A percentile compares a stretch with the other conserved stretches of the same genome.
Evolutionary conservation across 2,113 vertebrate species (phyloP).

Genomic region (Cyprinus carpio): DNA sequence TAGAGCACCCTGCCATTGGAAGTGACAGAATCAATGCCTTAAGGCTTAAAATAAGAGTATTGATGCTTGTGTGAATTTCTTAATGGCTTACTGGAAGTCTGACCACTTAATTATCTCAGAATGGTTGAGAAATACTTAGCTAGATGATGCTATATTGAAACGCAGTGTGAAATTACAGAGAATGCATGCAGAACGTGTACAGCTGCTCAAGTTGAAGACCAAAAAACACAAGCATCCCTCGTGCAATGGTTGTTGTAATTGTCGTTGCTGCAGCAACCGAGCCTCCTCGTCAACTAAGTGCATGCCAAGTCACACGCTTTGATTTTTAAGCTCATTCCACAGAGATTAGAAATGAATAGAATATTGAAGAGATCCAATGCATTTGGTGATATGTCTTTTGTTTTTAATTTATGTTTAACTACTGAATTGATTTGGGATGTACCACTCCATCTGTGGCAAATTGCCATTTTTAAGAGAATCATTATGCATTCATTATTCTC

Average conservation of each 20-base stretch:
- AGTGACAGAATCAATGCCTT: conserved; percentile 61
- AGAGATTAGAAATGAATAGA: conserved; percentile 34
- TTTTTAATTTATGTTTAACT: conserved; percentile 27
- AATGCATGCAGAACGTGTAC: not conserved
- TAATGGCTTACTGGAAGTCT: conserved; percentile 53
- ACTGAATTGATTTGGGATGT: not conserved
- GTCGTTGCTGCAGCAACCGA: conserved; percentile 40
- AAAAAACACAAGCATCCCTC: not conserved
- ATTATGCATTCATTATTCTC: not conserved
- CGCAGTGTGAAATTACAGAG: conserved; percentile 20
- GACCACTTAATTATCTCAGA: conserved; percentile 59
- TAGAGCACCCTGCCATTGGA: conserved; percentile 44
- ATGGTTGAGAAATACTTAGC: conserved; percentile 39
- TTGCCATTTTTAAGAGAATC: not conserved
- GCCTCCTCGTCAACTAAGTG: conserved; percentile 20
- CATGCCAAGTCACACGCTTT: conserved; percentile 22
- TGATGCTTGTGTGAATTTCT: conserved; percentile 52
- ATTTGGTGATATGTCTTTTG: conserved; percentile 3
- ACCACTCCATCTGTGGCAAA: no score
- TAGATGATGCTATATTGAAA: conserved; percentile 26
- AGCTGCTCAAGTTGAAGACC: not conserved
- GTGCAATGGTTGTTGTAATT: conserved; percentile 2
- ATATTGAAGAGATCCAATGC: conserved; percentile 5
- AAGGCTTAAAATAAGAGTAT: conserved; percentile 54
- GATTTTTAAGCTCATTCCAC: conserved; percentile 36